Evolutionary conservation across 2,113 vertebrate species (phyloP).

Genomic region (Gavialis gangeticus): DNA sequence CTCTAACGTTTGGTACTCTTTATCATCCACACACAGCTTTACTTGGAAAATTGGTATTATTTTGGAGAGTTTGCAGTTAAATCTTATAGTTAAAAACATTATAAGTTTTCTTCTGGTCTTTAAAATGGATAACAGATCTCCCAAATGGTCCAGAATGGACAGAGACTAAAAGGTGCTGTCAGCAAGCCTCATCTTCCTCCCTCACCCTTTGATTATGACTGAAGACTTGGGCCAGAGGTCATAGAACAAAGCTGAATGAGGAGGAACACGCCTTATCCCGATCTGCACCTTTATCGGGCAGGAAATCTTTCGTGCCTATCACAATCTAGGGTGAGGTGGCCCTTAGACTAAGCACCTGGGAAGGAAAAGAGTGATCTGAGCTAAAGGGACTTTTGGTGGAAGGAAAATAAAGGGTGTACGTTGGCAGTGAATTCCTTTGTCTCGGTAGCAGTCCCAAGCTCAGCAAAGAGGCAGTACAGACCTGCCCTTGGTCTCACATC

Average conservation of each 20-base stretch:
- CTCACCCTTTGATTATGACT: background rate
- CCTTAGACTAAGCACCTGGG: background rate
- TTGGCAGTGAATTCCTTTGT: no score
- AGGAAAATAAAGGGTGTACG: no score
- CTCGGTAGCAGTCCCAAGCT: no score
- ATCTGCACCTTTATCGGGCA: background rate
- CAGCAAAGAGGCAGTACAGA: no score
- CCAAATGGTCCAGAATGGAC: background rate
- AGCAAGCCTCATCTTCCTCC: background rate
- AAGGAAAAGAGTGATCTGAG: no score
- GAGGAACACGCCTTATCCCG: background rate
- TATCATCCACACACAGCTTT: constrained; percentile 55
- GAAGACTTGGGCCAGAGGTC: no score
- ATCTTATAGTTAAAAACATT: constrained; percentile 50
- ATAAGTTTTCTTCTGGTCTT: background rate
- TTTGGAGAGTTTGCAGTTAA: constrained; percentile 59
- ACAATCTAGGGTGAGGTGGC: background rate
- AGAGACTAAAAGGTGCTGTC: background rate
- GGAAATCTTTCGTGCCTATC: background rate
- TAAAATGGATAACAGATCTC: background rate
- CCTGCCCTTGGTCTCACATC: no score
- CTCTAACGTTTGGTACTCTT: constrained; percentile 64
- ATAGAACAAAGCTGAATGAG: background rate
- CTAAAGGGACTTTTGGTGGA: background rate
- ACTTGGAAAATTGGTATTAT: constrained; percentile 57